Percentiles rank a stretch among this genome's conserved stretches.
Evolutionary conservation across 1,140 invertebrate genomes (phyloP).

Genomic region (Telenomus remus): DNA sequence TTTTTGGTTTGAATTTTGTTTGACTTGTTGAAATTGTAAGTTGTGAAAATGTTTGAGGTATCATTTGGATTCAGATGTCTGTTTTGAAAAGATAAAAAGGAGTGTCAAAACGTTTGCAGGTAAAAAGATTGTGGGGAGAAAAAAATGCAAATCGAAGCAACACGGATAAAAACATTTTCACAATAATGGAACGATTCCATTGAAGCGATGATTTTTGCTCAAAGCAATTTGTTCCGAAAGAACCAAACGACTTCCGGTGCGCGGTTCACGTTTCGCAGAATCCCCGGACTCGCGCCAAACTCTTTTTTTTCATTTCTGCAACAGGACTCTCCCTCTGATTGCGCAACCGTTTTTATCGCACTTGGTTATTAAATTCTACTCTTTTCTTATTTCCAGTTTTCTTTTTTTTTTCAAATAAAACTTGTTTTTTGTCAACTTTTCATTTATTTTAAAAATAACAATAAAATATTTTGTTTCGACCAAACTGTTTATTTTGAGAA

Average conservation of each 20-base stretch:
- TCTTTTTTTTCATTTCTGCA: conserved; percentile 54
- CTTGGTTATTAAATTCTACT: conserved; percentile 47
- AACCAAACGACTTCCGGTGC: conserved; percentile 59
- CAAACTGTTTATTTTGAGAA: too few species aligned
- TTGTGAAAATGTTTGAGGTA: neutral
- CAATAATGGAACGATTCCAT: conserved; percentile 58
- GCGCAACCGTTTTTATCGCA: conserved; percentile 50
- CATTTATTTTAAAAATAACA: too few species aligned
- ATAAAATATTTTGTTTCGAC: too few species aligned
- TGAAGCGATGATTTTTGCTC: conserved; percentile 59
- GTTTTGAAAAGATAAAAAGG: too few species aligned
- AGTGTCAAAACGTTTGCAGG: neutral
- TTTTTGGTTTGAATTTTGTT: too few species aligned
- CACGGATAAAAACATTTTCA: conserved; percentile 56
- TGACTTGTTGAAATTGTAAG: conserved; percentile 2
- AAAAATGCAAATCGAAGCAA: conserved; percentile 58
- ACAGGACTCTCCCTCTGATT: conserved; percentile 23
- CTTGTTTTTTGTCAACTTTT: too few species aligned
- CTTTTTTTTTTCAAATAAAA: neutral
- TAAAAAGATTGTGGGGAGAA: conserved; percentile 29
- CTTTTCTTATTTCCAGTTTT: conserved; percentile 42
- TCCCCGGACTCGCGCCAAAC: conserved; percentile 56
- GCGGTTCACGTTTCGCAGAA: conserved; percentile 60
- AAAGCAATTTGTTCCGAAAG: conserved; percentile 60
- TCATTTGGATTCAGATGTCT: too few species aligned